A percentile compares a stretch with the other conserved stretches of the same genome.
These are phyloP conservation scores for Pica pica DNA, from an alignment of 2,113 vertebrate species.

Conservation along the genomic window DNA sequence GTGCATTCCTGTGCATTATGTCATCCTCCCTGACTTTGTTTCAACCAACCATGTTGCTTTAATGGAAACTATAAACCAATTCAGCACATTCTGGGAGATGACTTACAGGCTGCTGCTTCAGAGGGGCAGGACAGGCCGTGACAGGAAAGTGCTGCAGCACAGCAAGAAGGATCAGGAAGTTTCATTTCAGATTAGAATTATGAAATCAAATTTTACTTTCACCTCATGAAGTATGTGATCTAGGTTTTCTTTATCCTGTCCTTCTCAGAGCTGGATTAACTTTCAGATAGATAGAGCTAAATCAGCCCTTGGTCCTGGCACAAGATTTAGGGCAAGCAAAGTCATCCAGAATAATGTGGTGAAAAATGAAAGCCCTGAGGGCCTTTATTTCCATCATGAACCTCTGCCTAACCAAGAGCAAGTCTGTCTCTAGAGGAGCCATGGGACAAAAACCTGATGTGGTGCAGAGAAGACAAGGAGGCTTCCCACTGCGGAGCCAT, in stretches of 20 bases:
- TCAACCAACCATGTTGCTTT: background rate
- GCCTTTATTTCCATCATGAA: background rate
- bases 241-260: background rate
- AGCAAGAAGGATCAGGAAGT: background rate
- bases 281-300: background rate
- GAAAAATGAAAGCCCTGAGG: background rate
- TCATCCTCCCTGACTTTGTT: background rate
- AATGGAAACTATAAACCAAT: constrained; percentile 3
- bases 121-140: constrained; percentile 61
- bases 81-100: constrained; percentile 30
- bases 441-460: background rate
- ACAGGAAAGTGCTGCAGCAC: constrained; percentile 44
- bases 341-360: background rate
- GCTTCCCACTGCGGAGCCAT: fast-evolving
- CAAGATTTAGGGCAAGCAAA: background rate
- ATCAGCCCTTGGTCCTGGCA: background rate
- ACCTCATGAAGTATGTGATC: background rate
- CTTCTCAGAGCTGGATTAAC: background rate
- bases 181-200: constrained; percentile 37
- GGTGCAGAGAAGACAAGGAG: background rate
- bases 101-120: constrained; percentile 42
- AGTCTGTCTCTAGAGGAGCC: background rate
- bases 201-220: background rate
- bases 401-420: background rate
- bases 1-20: background rate